Conservation (phyloP, 2,797 vertebrate genomes). For the Channallabes apus region DNA sequence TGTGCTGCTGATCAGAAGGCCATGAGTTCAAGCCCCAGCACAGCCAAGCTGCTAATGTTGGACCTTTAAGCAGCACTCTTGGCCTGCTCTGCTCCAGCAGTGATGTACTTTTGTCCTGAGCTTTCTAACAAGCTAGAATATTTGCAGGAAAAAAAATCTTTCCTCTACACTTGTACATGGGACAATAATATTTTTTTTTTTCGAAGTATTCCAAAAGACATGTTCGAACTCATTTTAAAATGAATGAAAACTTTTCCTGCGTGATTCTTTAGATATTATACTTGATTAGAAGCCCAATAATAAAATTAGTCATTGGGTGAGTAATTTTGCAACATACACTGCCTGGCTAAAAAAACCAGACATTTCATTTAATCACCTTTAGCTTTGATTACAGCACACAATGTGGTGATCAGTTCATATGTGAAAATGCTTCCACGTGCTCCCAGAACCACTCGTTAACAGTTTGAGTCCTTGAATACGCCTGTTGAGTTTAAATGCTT, state of each 20-base stretch:
- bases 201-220: not conserved
- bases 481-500: too few species aligned
- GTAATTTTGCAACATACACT: not conserved
- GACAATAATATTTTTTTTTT: constrained; percentile 9
- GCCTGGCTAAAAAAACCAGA: too few species aligned
- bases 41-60: constrained; percentile 2
- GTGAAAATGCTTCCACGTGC: too few species aligned
- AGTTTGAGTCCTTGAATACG: too few species aligned
- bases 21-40: constrained; percentile 5
- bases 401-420: too few species aligned
- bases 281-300: not conserved
- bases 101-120: not conserved
- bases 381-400: too few species aligned
- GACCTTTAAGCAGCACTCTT: not conserved
- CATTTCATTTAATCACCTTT: too few species aligned
- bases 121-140: constrained; percentile 2
- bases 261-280: not conserved
- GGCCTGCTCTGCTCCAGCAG: not conserved
- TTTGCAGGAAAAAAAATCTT: not conserved
- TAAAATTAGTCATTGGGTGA: not conserved
- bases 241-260: not conserved
- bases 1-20: constrained; percentile 11
- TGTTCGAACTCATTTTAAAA: not conserved
- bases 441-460: too few species aligned
- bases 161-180: not conserved